Percentiles rank a stretch among this genome's conserved stretches.
These are phyloP conservation scores for Apodemus sylvaticus DNA, from an alignment of 2,113 vertebrate genomes.

Conservation along the genomic window DNA sequence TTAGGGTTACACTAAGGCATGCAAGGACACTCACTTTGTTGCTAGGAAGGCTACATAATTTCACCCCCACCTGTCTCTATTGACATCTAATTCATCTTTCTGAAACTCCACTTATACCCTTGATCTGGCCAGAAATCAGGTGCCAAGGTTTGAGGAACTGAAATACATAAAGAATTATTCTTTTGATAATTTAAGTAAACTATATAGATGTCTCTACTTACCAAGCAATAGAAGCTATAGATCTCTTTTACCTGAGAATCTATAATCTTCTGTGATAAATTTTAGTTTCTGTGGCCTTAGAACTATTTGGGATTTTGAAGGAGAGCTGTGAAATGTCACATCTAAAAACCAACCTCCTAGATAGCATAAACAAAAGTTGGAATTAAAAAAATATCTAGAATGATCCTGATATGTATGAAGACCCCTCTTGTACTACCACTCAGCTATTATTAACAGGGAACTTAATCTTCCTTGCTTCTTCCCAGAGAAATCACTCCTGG, in stretches of 20 bases:
- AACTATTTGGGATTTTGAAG: not conserved
- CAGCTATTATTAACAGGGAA: not conserved
- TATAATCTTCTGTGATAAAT: not conserved
- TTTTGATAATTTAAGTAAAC: not conserved
- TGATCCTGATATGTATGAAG: not conserved
- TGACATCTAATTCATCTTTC: not conserved
- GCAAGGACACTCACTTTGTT: not conserved
- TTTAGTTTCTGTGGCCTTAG: not conserved
- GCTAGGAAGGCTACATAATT: not conserved
- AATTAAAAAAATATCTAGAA: not conserved
- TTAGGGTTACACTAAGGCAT: not conserved
- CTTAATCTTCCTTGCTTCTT: not conserved
- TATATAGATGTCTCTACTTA: not conserved
- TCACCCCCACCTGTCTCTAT: not conserved
- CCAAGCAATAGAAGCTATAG: not conserved
- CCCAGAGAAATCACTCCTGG: not conserved
- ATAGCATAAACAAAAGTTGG: conserved; percentile 3
- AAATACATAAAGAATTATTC: not conserved
- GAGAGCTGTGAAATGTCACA: not conserved
- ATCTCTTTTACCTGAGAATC: not conserved
- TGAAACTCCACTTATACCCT: not conserved
- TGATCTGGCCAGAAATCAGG: not conserved
- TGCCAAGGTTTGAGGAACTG: not conserved
- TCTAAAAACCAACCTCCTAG: not conserved
- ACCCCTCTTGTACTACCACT: not conserved